Evolutionary conservation across 2,888 invertebrate genomes (phyloP).

Genomic region (Bombylius discolor): DNA sequence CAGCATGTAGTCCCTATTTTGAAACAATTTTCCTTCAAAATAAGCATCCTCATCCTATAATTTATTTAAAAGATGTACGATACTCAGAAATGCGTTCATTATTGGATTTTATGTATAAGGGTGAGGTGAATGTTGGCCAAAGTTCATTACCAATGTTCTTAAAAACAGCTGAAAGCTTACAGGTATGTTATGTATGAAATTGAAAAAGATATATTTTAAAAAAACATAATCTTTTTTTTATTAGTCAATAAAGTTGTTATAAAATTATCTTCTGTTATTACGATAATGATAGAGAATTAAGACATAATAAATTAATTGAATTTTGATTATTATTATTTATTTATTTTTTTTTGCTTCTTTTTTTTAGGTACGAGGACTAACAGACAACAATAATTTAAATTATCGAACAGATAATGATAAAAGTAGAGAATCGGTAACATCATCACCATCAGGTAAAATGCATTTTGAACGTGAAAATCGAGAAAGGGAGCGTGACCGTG

Average conservation of each 20-base stretch:
- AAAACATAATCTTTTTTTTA: too few species aligned
- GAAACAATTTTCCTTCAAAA: conserved; percentile 83
- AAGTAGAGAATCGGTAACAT: conserved; percentile 34
- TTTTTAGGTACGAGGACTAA: conserved; percentile 56
- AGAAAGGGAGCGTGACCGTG: conserved; percentile 14
- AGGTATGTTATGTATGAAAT: conserved; percentile 39
- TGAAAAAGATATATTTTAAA: too few species aligned
- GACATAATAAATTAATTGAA: too few species aligned
- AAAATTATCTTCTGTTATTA: too few species aligned
- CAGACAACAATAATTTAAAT: conserved; percentile 60
- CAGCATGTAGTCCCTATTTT: conserved; percentile 89
- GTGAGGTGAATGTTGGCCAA: conserved; percentile 83
- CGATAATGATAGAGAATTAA: too few species aligned
- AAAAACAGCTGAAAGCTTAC: conserved; percentile 82
- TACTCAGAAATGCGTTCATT: conserved; percentile 79
- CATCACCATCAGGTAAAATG: conserved; percentile 30
- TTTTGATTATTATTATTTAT: not conserved
- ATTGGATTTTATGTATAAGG: conserved; percentile 87
- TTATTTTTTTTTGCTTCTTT: conserved; percentile 1
- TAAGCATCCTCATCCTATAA: conserved; percentile 80
- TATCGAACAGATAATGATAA: conserved; percentile 36
- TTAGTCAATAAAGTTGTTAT: too few species aligned
- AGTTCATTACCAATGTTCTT: conserved; percentile 81
- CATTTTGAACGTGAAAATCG: conserved; percentile 19
- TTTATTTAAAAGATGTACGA: conserved; percentile 85